These are phyloP conservation scores for Mareca penelope DNA, from an alignment of 2,797 vertebrate genomes.

Conservation along the genomic window DNA sequence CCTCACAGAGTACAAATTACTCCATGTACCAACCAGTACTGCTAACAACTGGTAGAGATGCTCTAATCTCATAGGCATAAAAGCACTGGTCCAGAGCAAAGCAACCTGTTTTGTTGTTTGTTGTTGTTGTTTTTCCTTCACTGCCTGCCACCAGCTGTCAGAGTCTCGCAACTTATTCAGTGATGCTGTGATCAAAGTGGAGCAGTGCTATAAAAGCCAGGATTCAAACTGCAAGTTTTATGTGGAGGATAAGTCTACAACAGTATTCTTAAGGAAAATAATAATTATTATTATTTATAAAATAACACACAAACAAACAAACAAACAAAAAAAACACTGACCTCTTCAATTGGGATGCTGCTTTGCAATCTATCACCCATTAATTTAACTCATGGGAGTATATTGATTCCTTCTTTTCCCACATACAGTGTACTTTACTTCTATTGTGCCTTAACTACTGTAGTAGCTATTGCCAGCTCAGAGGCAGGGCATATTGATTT, in stretches of 20 bases:
- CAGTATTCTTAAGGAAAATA: background rate
- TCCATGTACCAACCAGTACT: background rate
- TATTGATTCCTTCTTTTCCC: background rate
- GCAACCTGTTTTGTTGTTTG: background rate
- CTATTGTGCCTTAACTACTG: background rate
- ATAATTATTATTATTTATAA: too few species aligned
- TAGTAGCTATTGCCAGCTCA: background rate
- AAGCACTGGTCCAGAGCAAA: background rate
- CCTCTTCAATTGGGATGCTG: background rate
- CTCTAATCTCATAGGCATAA: background rate
- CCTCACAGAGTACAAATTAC: background rate
- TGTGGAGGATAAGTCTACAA: background rate
- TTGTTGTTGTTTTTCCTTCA: background rate
- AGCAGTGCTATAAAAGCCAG: background rate
- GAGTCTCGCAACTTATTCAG: background rate
- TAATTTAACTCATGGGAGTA: background rate
- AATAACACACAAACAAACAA: background rate
- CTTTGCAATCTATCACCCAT: background rate
- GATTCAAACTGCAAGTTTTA: background rate
- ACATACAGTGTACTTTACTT: background rate
- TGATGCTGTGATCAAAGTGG: background rate
- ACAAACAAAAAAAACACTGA: background rate
- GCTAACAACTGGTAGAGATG: background rate
- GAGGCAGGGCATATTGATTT: background rate
- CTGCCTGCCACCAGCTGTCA: background rate